These are phyloP conservation scores for Bryconaethiops microstoma DNA, from an alignment of 2,797 vertebrate species.

Conservation along the genomic window DNA sequence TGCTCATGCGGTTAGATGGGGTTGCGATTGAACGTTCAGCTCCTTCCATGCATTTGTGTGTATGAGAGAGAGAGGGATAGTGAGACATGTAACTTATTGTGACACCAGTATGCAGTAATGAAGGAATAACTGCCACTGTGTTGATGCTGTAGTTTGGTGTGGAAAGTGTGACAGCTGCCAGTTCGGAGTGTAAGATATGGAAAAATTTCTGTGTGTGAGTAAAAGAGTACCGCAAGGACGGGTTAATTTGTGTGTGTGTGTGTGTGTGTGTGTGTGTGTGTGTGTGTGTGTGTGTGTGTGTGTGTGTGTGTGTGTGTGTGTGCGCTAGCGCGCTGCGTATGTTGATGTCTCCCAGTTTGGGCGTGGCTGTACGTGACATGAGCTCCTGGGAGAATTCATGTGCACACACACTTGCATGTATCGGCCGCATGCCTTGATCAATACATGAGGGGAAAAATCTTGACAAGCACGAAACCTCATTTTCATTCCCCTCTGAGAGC, in stretches of 20 bases:
- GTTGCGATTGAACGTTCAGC: neutral
- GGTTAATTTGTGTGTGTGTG: neutral
- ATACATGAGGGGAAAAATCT: constrained; percentile 37
- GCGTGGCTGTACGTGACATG: constrained; percentile 55
- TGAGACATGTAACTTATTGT: neutral
- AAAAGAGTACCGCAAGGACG: too few relatives aligned
- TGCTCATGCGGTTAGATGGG: constrained; percentile 16
- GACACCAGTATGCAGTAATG: neutral
- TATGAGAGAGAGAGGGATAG: neutral
- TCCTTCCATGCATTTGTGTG: neutral
- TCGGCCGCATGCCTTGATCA: constrained; percentile 36
- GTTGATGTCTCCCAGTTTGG: constrained; percentile 38
- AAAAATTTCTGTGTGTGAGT: neutral
- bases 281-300: too few relatives aligned
- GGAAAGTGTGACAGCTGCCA: neutral
- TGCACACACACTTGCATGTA: constrained; percentile 10
- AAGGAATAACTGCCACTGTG: neutral
- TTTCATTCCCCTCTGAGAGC: neutral
- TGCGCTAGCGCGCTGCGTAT: constrained; percentile 23
- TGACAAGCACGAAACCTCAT: constrained; percentile 9
- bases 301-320: neutral
- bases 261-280: neutral
- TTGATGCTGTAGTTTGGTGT: neutral
- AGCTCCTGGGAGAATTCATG: constrained; percentile 41
- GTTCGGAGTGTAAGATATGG: neutral